Conservation (phyloP, 2,113 vertebrate species). For the Acrocephalus arundinaceus region DNA sequence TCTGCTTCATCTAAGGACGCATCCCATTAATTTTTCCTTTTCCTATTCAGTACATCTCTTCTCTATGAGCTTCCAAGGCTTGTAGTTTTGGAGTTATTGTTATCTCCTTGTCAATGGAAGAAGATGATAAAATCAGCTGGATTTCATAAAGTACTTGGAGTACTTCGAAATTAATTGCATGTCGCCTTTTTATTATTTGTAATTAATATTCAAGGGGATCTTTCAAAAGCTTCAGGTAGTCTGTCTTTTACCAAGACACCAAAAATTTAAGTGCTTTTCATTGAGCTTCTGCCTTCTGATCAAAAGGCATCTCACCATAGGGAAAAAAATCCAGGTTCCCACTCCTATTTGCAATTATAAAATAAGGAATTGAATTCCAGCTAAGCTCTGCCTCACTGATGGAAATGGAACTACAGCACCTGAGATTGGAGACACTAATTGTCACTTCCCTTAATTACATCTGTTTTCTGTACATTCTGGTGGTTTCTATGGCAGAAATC, state of each 20-base stretch:
- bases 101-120: neutral
- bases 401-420: neutral
- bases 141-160: neutral
- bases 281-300: neutral
- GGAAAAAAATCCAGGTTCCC: neutral
- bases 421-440: neutral
- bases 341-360: neutral
- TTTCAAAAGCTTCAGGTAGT: neutral
- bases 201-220: neutral
- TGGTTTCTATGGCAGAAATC: neutral
- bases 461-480: neutral
- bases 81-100: neutral
- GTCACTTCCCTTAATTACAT: neutral
- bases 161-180: slow-evolving; percentile 11
- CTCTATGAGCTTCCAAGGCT: neutral
- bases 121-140: neutral
- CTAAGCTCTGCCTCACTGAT: neutral
- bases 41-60: neutral
- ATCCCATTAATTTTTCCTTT: neutral
- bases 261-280: neutral
- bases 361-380: neutral
- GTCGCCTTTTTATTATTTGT: neutral
- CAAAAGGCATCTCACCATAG: neutral
- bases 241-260: neutral
- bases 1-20: neutral